These are phyloP conservation scores for Amiota communis DNA, from an alignment of 2,888 invertebrate genomes.

Conservation along the genomic window DNA sequence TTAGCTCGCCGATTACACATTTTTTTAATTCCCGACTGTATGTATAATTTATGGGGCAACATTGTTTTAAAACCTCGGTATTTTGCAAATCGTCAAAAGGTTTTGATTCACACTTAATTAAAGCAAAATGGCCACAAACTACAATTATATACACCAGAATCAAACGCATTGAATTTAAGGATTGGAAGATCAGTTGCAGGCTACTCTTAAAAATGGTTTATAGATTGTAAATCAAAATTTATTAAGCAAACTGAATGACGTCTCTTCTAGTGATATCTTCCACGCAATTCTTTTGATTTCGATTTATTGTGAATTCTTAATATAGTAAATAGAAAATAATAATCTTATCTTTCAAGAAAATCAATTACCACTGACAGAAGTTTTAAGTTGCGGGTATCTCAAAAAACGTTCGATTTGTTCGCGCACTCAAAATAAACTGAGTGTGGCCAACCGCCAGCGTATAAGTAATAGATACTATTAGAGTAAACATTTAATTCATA, in stretches of 20 bases:
- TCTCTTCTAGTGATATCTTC: constrained; percentile 1
- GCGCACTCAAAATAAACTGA: constrained; percentile 46
- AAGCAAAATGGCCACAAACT: neutral
- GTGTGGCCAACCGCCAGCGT: constrained; percentile 36
- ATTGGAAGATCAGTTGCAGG: neutral
- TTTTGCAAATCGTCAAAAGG: constrained; percentile 38
- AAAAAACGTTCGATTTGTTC: constrained; percentile 40
- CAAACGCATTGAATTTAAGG: neutral
- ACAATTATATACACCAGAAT: neutral
- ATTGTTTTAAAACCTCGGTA: constrained; percentile 65
- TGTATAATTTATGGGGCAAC: constrained; percentile 64
- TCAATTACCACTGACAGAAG: constrained; percentile 26
- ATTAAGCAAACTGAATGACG: neutral
- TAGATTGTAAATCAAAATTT: neutral
- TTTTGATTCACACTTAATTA: neutral
- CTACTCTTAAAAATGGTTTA: neutral
- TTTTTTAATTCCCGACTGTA: constrained; percentile 54
- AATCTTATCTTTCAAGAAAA: constrained; percentile 36
- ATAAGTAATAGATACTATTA: constrained; percentile 44
- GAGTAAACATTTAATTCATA: constrained; percentile 41
- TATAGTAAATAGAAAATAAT: constrained; percentile 8
- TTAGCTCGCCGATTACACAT: constrained; percentile 51
- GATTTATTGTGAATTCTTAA: constrained; percentile 12
- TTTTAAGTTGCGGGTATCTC: constrained; percentile 31
- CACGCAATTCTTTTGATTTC: constrained; percentile 1